Percentiles rank a stretch among this genome's conserved stretches.
phyloP scores from a whole-genome alignment of 1,140 invertebrate genomes.

The honey bee (Apis mellifera) region Amel_HAv3.1 CM009935.2:11630001-11630500 shows the following conservation, averaged over 20 bases:
- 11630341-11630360: background rate
- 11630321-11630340: no score
- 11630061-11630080: conserved; percentile 33
- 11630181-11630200: conserved; percentile 41
- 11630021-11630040: conserved; percentile 62
- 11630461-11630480: conserved; percentile 43
- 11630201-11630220: conserved; percentile 43
- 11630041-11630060: conserved; percentile 58
- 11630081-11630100: conserved; percentile 69
- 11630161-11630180: conserved; percentile 73
- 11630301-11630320: no score
- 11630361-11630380: no score
- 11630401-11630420: conserved; percentile 17
- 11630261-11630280: no score
- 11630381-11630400: no score
- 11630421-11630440: conserved; percentile 36
- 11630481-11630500: conserved; percentile 47
- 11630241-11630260: no score
- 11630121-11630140: conserved; percentile 64
- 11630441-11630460: conserved; percentile 42
- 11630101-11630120: conserved; percentile 72
- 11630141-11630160: conserved; percentile 71
- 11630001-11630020: background rate
- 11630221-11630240: conserved; percentile 59
- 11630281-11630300: no score